Conservation (phyloP, 2,888 invertebrate genomes). For the Leuctra nigra region DNA sequence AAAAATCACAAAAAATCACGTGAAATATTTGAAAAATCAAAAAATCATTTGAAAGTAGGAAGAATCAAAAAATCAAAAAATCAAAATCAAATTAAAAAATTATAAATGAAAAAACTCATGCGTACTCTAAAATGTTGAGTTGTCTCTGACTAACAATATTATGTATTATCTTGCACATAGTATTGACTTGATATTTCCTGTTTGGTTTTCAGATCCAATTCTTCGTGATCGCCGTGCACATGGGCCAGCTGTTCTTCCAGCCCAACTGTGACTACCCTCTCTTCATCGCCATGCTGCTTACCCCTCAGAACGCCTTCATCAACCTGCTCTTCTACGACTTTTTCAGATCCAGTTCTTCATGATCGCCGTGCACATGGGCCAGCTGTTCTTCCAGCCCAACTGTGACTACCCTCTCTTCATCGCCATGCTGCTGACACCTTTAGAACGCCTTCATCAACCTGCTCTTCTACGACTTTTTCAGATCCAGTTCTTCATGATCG, state of each 20-base stretch:
- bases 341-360: slow-evolving; percentile 59
- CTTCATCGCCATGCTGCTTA: slow-evolving; percentile 46
- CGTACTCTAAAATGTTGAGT: too few species aligned
- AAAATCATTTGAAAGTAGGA: too few species aligned
- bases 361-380: slow-evolving; percentile 48
- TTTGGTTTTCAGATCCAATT: slow-evolving; percentile 63
- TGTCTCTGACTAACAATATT: too few species aligned
- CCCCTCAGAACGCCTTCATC: slow-evolving; percentile 51
- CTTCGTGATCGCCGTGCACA: slow-evolving; percentile 50
- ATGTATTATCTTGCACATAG: too few species aligned
- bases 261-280: slow-evolving; percentile 53
- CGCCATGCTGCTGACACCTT: slow-evolving; percentile 48
- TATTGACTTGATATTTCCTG: too few species aligned
- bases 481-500: slow-evolving; percentile 70
- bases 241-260: slow-evolving; percentile 41
- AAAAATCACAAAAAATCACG: too few species aligned
- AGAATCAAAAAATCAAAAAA: too few species aligned
- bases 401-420: slow-evolving; percentile 54
- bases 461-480: too few species aligned
- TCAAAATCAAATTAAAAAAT: too few species aligned
- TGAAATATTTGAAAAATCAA: too few species aligned
- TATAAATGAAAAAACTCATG: too few species aligned
- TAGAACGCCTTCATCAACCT: slow-evolving; percentile 60
- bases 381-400: slow-evolving; percentile 43
- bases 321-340: slow-evolving; percentile 58